Evolutionary conservation across 2,797 vertebrate genomes (phyloP), one percentile per base, ranked within the genome.

Genomic region (Pogonophryne albipinna): DNA sequence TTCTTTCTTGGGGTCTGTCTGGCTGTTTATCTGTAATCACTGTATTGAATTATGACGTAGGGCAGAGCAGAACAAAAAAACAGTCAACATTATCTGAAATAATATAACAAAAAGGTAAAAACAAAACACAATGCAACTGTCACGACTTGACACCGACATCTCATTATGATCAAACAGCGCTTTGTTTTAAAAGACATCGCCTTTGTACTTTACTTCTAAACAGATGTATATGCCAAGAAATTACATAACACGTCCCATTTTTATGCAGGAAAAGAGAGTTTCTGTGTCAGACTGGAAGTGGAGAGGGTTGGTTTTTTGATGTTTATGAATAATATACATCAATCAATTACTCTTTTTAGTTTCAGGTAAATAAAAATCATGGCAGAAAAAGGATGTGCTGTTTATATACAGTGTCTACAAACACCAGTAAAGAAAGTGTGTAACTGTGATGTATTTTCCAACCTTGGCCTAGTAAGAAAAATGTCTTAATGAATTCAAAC

Each of bases 151-250:
- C 85, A 84, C 46, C 56, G 56, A 77, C 76, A 83, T 64, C 66
- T 78, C 79, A 78, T 79, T 78, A 69, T 66, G 80, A 83, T 87
- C 85, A 87, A 86, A 79, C 59, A 73, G n/a, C 15, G 17, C 50
- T 63, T 75, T 70, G 49, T 68, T 78, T 66, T 69, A 80, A 77
- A 38, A 83, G 60, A 44, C 68, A 64, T 5, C 55, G 59, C 65
- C 74, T 86, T 88, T 67, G 83, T 78, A 38, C 58, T 80, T 59
- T 17, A 44, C 65, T 76, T 80, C 59, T 4, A 53, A 83, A 88
- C 78, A 85, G 71, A 76, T 79, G 85, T 83, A 77, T 58, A 60
- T 3, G 73, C 70, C 79, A 84, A 66, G 60, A 74, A 71, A 74
- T 81, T n/a, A 76, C 76, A 82, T 49, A 66, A 69, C 50, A 17